phyloP scores from a whole-genome alignment of 2,888 invertebrate species.

The Parnassius mnemosyne region DNA sequence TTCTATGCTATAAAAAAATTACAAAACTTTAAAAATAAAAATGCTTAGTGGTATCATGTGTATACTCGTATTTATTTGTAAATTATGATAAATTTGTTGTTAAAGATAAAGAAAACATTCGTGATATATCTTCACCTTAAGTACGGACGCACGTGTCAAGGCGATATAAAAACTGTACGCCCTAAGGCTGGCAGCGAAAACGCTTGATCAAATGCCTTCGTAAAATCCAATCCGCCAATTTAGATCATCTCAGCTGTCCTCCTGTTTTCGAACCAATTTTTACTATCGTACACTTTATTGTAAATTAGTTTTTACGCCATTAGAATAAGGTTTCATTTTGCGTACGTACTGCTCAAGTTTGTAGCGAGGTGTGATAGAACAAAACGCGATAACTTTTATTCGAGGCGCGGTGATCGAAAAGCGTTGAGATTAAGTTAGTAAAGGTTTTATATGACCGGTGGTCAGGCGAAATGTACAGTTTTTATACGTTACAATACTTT shows the following conservation, averaged over 20 bases:
- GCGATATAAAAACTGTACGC: constrained; percentile 9
- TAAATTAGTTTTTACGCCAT: constrained; percentile 29
- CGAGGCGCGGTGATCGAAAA: not conserved
- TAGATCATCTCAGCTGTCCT: constrained; percentile 64
- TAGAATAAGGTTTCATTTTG: constrained; percentile 9
- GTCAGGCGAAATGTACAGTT: not conserved
- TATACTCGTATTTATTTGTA: too few species aligned
- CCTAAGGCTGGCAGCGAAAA: constrained; percentile 35
- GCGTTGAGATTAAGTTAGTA: constrained; percentile 2
- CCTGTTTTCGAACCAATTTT: constrained; percentile 20
- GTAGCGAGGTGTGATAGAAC: constrained; percentile 38
- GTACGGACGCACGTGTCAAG: constrained; percentile 10
- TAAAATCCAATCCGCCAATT: constrained; percentile 65
- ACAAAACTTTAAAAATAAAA: too few species aligned
- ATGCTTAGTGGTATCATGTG: too few species aligned
- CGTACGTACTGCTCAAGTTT: constrained; percentile 6
- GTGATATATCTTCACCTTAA: constrained; percentile 9
- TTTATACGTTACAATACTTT: too few species aligned
- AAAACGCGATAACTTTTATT: constrained; percentile 55
- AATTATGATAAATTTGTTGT: not conserved
- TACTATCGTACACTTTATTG: not conserved
- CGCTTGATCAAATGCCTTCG: constrained; percentile 51
- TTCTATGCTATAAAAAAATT: too few species aligned
- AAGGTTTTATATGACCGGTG: constrained; percentile 1
- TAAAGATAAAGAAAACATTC: not conserved